phyloP scores from a whole-genome alignment of 2,113 vertebrate species.

The Serilophus lunatus region DNA sequence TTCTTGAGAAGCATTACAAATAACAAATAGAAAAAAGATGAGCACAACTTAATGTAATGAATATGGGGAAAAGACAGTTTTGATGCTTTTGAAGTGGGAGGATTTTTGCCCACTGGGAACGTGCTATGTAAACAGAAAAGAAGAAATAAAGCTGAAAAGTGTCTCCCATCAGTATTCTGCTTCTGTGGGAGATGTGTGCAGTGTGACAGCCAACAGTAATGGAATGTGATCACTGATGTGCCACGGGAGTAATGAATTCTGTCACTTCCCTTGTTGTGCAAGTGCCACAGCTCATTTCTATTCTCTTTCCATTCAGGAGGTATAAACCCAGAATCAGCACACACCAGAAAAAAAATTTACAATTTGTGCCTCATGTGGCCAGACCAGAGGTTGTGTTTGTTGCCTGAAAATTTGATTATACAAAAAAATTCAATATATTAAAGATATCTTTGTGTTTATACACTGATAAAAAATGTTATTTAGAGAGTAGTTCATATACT shows the following conservation, averaged over 20 bases:
- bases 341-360: neutral
- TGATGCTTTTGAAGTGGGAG: neutral
- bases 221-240: neutral
- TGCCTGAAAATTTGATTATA: neutral
- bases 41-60: neutral
- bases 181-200: neutral
- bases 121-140: neutral
- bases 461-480: neutral
- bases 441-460: neutral
- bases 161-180: neutral
- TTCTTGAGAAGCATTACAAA: neutral
- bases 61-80: neutral
- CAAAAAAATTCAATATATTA: neutral
- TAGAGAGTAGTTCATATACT: neutral
- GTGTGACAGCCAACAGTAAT: conserved; percentile 8
- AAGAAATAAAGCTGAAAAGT: neutral
- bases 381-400: neutral
- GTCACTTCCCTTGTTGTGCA: neutral
- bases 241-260: conserved; percentile 30
- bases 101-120: neutral
- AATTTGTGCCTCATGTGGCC: neutral
- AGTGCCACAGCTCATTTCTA: neutral
- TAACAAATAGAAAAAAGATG: neutral
- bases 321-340: neutral
- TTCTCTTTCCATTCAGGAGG: neutral